phyloP scores from a whole-genome alignment of 2,888 invertebrate genomes.

The Brachylomia viminalis region DNA sequence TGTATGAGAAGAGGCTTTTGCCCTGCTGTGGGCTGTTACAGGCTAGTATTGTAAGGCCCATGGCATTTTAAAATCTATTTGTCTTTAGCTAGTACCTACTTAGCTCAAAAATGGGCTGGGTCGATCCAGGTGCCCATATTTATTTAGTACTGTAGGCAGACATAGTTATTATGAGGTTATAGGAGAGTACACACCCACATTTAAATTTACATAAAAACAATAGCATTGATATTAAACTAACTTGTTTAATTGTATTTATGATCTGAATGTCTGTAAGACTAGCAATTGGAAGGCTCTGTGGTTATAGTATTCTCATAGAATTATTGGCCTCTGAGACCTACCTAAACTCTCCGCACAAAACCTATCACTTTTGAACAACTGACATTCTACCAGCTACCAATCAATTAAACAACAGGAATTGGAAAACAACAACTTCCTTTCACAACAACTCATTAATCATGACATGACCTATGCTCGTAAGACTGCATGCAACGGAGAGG shows the following conservation, averaged over 20 bases:
- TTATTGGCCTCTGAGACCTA: not conserved
- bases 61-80: conserved; percentile 1
- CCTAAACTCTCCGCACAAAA: not conserved
- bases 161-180: not conserved
- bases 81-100: not conserved
- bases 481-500: conserved; percentile 13
- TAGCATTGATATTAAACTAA: too few relatives aligned
- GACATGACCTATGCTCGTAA: not conserved
- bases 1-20: not conserved
- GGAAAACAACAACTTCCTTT: conserved; percentile 22
- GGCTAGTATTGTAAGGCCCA: not conserved
- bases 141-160: not conserved
- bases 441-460: conserved; percentile 32
- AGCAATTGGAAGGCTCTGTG: not conserved
- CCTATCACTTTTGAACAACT: not conserved
- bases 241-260: not conserved
- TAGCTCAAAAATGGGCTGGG: not conserved
- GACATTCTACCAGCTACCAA: not conserved
- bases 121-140: not conserved
- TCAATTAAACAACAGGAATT: conserved; percentile 13
- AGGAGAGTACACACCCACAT: not conserved
- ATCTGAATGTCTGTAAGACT: not conserved
- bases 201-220: too few relatives aligned
- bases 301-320: not conserved
- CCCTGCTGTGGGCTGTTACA: not conserved